Base-by-base conservation (phyloP, 2,888 invertebrate species). In the Agonum fuliginosum region DNA sequence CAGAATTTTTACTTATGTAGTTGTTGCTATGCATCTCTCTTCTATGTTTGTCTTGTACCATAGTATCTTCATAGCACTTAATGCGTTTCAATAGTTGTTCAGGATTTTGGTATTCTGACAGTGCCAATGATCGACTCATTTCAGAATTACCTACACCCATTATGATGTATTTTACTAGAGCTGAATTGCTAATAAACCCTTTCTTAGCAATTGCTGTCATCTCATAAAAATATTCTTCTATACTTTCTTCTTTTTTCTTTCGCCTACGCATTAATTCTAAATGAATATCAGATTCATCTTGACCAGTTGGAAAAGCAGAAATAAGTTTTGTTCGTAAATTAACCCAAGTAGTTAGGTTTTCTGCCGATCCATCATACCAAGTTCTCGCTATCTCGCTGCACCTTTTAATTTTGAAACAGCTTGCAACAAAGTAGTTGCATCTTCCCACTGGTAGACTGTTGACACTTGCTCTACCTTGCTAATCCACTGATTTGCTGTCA, bases 381-480 rank as follows among this genome's bases (percentile, higher is more conserved):
- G n/a, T n/a, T n/a, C n/a, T n/a, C n/a, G n/a, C n/a, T n/a, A n/a
- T n/a, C n/a, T n/a, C n/a, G n/a, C n/a, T n/a, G n/a, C 79, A 81
- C 81, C 81, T 17, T 54, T 54, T 17, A 81, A 65, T 37, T 81
- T 81, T 14, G 79, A 37, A 3, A 79, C 80, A 10, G 79, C 80
- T 22, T 81, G 79, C 30, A 80, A 81, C 14, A 81, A 77, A 6
- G 80, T 17, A 2, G 80, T 81, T 2, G 72, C 54, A 34, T 82
- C 79, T 65, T 81, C 80, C 81, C 81, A 82, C 3, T 6, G 54
- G 5, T 54, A 54, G 1, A n/a, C n/a, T n/a, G n/a, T n/a, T n/a
- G n/a, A n/a, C n/a, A n/a, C n/a, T n/a, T n/a, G n/a, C n/a, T n/a
- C n/a, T n/a, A n/a, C n/a, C n/a, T n/a, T n/a, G n/a, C n/a, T n/a